A percentile compares a stretch with the other conserved stretches of the same genome.
These are phyloP conservation scores for Brachyhypopomus gauderio DNA, from an alignment of 2,113 vertebrate species.

Conservation along the genomic window DNA sequence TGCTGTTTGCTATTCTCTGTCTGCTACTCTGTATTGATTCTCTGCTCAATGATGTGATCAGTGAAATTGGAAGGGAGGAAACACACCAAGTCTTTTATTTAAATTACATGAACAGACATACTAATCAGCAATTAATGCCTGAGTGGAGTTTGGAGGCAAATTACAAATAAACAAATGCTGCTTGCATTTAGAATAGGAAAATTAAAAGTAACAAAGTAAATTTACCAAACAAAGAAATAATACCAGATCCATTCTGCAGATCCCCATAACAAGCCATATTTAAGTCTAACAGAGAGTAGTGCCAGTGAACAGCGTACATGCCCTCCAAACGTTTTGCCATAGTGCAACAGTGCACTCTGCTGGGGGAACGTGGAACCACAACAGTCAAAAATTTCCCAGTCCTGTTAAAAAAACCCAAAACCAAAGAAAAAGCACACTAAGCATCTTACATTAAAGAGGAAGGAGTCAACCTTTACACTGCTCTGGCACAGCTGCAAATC, in stretches of 20 bases:
- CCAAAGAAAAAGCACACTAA: no score
- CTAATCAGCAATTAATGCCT: conserved; percentile 9
- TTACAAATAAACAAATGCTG: background rate
- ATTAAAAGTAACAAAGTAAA: background rate
- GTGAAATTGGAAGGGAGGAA: no score
- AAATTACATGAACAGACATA: conserved; percentile 1
- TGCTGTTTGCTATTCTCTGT: no score
- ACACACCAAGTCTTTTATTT: background rate
- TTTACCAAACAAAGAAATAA: background rate
- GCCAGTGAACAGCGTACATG: no score
- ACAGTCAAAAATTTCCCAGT: no score
- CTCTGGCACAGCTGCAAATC: no score
- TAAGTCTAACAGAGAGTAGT: background rate
- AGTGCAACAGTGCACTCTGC: conserved; percentile 33
- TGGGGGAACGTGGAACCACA: background rate
- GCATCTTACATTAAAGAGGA: no score
- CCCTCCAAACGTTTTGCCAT: background rate
- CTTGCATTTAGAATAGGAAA: conserved; percentile 2
- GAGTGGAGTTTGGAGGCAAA: background rate
- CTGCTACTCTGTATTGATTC: no score
- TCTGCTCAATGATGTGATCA: no score
- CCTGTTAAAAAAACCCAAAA: no score
- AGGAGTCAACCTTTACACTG: no score
- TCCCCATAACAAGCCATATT: background rate
- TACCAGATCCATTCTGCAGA: background rate